Percentiles rank a stretch among this genome's conserved stretches.
Conservation (phyloP, 2,797 vertebrate species). For the Borostomias antarcticus region DNA sequence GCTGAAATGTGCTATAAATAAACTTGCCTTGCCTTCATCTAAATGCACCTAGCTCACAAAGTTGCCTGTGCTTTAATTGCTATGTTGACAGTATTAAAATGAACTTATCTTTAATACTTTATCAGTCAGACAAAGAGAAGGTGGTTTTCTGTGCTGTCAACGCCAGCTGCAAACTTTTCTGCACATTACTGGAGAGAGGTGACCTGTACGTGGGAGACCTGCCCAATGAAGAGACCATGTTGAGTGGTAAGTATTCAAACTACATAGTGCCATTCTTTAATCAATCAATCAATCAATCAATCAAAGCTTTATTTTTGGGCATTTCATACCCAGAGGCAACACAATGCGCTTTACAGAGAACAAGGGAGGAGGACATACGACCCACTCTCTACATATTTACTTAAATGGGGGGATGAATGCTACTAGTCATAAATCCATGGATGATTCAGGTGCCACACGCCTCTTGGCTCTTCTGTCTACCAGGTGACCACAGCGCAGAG, state of each 20-base stretch:
- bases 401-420: neutral
- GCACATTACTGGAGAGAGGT: constrained; percentile 78
- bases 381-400: too few relatives aligned
- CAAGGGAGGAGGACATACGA: too few relatives aligned
- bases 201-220: constrained; percentile 84
- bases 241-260: constrained; percentile 69
- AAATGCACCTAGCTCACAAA: neutral
- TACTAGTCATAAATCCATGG: too few relatives aligned
- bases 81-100: neutral
- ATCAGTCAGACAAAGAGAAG: constrained; percentile 80
- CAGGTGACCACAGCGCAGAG: constrained; percentile 73
- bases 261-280: too few relatives aligned
- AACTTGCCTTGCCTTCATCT: neutral
- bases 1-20: too few relatives aligned
- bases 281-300: too few relatives aligned
- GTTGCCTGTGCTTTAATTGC: neutral
- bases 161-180: constrained; percentile 82
- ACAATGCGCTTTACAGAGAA: too few relatives aligned
- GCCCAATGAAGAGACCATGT: constrained; percentile 77
- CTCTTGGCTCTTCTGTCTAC: neutral
- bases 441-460: neutral
- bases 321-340: too few relatives aligned
- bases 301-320: too few relatives aligned
- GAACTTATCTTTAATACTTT: neutral
- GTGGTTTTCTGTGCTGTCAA: constrained; percentile 66